Conservation (phyloP, 1,140 invertebrate species). For the Drosophila paulistorum region DNA sequence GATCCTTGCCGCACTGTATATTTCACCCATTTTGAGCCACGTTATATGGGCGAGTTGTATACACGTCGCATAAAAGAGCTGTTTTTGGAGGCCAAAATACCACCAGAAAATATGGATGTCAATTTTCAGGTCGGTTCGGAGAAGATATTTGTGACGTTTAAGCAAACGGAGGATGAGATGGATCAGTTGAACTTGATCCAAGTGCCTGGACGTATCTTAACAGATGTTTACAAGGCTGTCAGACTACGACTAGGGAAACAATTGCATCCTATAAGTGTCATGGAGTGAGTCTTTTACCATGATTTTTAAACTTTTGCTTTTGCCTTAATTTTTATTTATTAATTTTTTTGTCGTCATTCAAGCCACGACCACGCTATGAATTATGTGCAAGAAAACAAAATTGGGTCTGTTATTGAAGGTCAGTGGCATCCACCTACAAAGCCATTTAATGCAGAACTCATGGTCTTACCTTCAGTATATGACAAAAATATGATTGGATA, state of each 20-base stretch:
- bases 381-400: constrained; percentile 57
- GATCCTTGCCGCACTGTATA: constrained; percentile 91
- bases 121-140: constrained; percentile 85
- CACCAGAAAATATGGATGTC: constrained; percentile 84
- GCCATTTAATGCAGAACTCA: constrained; percentile 57
- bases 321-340: background rate
- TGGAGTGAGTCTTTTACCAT: constrained; percentile 54
- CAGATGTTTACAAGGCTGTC: constrained; percentile 91
- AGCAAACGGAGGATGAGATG: constrained; percentile 50
- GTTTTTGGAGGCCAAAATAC: constrained; percentile 82
- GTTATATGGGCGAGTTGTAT: constrained; percentile 90
- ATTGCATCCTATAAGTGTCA: constrained; percentile 84
- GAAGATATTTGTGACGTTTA: constrained; percentile 87
- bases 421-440: constrained; percentile 59
- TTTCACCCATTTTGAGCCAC: constrained; percentile 86
- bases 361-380: constrained; percentile 43
- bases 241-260: constrained; percentile 87
- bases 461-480: constrained; percentile 70
- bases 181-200: constrained; percentile 8
- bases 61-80: constrained; percentile 85
- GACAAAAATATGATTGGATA: constrained; percentile 53
- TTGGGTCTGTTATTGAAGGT: constrained; percentile 62
- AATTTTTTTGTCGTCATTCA: background rate
- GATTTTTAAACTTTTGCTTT: background rate
- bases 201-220: constrained; percentile 86